These are phyloP conservation scores for Calephelis perditalis DNA, from an alignment of 2,888 invertebrate species.

Conservation along the genomic window DNA sequence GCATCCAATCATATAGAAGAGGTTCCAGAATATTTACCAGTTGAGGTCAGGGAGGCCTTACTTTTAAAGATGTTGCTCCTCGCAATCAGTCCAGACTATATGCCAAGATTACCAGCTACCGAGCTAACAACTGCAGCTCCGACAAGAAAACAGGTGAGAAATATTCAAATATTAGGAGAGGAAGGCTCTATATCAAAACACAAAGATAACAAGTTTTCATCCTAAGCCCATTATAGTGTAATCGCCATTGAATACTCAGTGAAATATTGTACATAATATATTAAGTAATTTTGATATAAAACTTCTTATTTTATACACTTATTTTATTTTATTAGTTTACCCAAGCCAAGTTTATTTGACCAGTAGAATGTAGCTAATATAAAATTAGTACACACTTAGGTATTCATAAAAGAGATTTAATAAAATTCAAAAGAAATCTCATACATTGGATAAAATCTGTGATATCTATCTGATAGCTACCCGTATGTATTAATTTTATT, in stretches of 20 bases:
- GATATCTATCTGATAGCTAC: no score
- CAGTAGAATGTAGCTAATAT: no score
- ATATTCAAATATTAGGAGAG: constrained; percentile 85
- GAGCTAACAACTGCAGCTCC: constrained; percentile 72
- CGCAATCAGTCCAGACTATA: constrained; percentile 81
- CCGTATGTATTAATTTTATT: no score
- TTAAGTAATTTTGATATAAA: constrained; percentile 4
- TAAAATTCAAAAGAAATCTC: no score
- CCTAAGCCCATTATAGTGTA: constrained; percentile 21
- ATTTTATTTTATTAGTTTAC: no score
- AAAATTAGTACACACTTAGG: no score
- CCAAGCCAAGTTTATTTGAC: no score
- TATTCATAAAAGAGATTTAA: no score
- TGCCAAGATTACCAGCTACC: constrained; percentile 61
- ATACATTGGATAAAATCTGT: no score
- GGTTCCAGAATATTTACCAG: constrained; percentile 80
- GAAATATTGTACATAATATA: constrained; percentile 10
- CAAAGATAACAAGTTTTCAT: constrained; percentile 38
- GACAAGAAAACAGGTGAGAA: constrained; percentile 80
- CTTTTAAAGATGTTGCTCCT: constrained; percentile 84
- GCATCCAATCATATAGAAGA: constrained; percentile 68
- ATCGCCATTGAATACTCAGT: constrained; percentile 21
- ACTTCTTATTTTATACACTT: not conserved
- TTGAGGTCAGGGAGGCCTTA: constrained; percentile 84
- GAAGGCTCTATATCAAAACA: constrained; percentile 64